Base-by-base conservation (phyloP, 1,140 invertebrate species). In the Protaetia brevitarsis region DNA sequence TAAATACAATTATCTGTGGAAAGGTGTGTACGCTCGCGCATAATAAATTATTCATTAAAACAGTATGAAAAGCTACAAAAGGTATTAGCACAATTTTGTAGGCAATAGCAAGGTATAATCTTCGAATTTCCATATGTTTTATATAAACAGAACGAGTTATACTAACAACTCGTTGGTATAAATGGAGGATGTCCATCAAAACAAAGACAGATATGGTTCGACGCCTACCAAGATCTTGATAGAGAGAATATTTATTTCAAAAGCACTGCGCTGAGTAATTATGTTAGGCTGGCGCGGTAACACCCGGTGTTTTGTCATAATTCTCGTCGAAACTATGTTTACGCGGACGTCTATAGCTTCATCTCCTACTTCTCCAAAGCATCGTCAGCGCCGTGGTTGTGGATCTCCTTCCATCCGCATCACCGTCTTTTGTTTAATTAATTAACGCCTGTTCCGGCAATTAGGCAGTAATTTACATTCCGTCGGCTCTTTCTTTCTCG, bases 341-440 rank as follows among this genome's bases (percentile, higher is more conserved):
- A 59, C 57, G 30, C 57, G 57, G 57, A 59, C 30, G 57, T 59
- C 57, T 59, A 31, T 28, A 31, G 30, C 57, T 59, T 59, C 41
- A 10, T 51, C 41, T 23, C 26, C 5, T 23, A 16, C 41, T 51
- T 23, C 41, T 51, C 41, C 11, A 23, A 10, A 51, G 26, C 41
- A 51, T 51, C 16, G 26, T 51, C 41, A 51, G 19, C 41, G 13
- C 16, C 19, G 19, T 16, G 21, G 41, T 13, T 51, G 19, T 19
- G 41, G 41, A 23, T 51, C 41, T 16, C 19, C 41, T 51, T 23
- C 41, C 41, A 51, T 51, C 41, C 41, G 41, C 41, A 51, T 51
- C 41, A 51, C 41, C 41, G 41, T 51, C 57, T 59, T 59, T 59
- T 59, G 57, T 59, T 59, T 59, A 59, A 59, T 59, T 59, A 59